Conservation (phyloP, 2,888 invertebrate genomes). For the Aleiodes alternator region DNA sequence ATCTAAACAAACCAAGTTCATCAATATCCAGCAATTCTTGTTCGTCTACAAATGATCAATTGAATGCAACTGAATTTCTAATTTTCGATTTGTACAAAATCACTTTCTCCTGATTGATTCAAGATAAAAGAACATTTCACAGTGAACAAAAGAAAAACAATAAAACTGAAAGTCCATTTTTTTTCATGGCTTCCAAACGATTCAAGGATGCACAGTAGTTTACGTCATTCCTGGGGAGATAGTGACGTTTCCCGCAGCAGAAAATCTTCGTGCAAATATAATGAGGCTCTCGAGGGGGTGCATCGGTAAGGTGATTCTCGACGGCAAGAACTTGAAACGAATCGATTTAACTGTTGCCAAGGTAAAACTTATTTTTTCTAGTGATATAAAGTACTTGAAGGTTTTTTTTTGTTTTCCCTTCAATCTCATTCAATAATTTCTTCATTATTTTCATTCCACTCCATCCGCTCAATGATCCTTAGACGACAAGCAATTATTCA, state of each 20-base stretch:
- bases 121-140: no score
- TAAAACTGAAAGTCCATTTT: no score
- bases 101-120: no score
- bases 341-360: slow-evolving; percentile 81
- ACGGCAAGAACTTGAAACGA: slow-evolving; percentile 78
- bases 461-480: neutral
- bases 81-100: no score
- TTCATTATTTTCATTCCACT: neutral
- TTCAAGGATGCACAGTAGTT: slow-evolving; percentile 73
- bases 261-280: slow-evolving; percentile 80
- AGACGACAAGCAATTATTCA: neutral
- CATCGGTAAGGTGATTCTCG: slow-evolving; percentile 70
- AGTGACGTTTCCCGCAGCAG: slow-evolving; percentile 88
- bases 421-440: neutral
- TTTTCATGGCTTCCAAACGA: neutral
- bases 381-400: slow-evolving; percentile 34
- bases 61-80: no score
- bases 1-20: no score
- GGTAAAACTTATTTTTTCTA: slow-evolving; percentile 67
- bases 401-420: slow-evolving; percentile 7
- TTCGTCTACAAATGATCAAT: no score
- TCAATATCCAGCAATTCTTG: no score
- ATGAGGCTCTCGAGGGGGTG: slow-evolving; percentile 66
- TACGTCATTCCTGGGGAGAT: slow-evolving; percentile 83
- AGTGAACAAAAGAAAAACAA: no score